phyloP scores from a whole-genome alignment of 92 coral and sea anemone genomes.

The Phymanthus crucifer region DNA sequence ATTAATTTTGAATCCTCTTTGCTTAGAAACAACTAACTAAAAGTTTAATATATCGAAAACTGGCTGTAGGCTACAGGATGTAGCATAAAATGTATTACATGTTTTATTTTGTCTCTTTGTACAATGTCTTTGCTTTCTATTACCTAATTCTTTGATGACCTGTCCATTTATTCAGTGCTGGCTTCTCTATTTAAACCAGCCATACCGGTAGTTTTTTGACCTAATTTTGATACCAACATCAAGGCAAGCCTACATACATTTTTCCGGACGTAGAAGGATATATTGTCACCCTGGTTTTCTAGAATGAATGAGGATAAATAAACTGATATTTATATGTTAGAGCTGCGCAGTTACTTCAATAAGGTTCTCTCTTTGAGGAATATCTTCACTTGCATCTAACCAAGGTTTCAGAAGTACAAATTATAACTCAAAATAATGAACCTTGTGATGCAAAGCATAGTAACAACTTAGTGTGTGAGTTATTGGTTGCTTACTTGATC shows the following conservation, averaged over 20 bases:
- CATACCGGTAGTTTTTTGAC: neutral
- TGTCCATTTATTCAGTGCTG: neutral
- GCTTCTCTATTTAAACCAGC: neutral
- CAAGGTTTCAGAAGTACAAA: too few relatives aligned
- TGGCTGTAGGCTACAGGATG: neutral
- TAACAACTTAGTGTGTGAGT: too few relatives aligned
- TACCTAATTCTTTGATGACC: neutral
- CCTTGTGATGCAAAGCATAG: too few relatives aligned
- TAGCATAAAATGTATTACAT: neutral
- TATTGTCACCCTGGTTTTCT: conserved; percentile 13
- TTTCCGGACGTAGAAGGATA: conserved; percentile 1
- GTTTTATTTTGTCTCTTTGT: neutral
- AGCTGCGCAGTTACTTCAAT: neutral
- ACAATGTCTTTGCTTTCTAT: neutral
- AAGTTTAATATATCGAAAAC: neutral
- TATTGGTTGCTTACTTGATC: too few relatives aligned
- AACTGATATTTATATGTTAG: conserved; percentile 14
- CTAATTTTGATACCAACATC: conserved; percentile 10
- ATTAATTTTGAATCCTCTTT: neutral
- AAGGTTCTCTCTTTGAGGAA: too few relatives aligned
- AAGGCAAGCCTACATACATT: conserved; percentile 4
- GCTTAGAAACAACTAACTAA: neutral
- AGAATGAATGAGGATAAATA: conserved; percentile 5
- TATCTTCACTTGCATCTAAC: too few relatives aligned
- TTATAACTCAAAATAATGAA: too few relatives aligned